Conservation (phyloP, 2,888 invertebrate genomes). For the Ceriagrion tenellum region DNA sequence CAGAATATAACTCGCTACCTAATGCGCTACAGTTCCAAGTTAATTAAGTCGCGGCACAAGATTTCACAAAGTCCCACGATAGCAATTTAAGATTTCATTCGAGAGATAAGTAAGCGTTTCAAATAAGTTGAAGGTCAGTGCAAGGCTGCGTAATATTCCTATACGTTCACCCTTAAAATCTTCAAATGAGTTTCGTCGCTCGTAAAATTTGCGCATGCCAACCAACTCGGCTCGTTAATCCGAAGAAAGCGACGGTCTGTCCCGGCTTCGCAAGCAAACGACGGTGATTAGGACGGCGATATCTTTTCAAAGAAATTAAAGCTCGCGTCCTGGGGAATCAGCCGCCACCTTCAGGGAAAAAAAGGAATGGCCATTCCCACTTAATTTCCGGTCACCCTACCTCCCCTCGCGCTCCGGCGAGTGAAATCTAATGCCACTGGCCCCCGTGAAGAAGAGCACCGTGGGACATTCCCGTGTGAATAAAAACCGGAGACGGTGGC, state of each 20-base stretch:
- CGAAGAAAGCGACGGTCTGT: not conserved
- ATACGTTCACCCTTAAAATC: not conserved
- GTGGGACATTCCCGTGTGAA: conserved; percentile 32
- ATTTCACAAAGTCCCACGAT: not conserved
- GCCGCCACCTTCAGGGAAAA: not conserved
- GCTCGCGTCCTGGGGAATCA: not conserved
- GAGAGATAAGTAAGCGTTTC: not conserved
- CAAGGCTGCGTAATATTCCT: not conserved
- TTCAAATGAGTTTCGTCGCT: not conserved
- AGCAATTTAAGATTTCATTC: not conserved
- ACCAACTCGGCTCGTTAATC: not conserved
- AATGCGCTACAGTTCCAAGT: too few species aligned
- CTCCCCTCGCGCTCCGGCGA: not conserved
- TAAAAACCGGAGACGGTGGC: not conserved
- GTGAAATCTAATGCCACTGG: conserved; percentile 18
- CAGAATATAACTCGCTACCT: too few species aligned
- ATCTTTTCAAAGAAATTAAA: conserved; percentile 33
- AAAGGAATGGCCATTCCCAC: not conserved
- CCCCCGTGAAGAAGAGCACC: conserved; percentile 4
- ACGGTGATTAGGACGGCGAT: not conserved
- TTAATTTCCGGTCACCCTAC: conserved; percentile 22
- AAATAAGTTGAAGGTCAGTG: not conserved
- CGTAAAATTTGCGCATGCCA: not conserved
- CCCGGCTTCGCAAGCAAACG: not conserved
- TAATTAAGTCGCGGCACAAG: not conserved